A percentile compares a stretch with the other conserved stretches of the same genome.
phyloP scores from a whole-genome alignment of 2,888 invertebrate species.

The Lithophane leautieri region DNA sequence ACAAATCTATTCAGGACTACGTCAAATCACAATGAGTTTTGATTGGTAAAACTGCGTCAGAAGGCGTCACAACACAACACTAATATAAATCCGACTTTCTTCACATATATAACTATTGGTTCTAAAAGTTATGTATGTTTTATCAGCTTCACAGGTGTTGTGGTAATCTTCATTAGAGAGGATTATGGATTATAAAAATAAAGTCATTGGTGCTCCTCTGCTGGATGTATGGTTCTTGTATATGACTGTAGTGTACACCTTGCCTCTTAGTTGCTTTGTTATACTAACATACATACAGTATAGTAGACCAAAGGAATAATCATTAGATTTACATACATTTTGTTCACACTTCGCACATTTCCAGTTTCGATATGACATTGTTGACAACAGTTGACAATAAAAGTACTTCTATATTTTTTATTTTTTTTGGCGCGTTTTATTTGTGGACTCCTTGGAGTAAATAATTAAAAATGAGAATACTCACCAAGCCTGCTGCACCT shows the following conservation, averaged over 20 bases:
- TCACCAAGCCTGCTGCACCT: constrained; percentile 83
- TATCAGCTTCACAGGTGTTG: not conserved
- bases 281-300: not conserved
- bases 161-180: not conserved
- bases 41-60: no score
- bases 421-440: not conserved
- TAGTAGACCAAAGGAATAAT: not conserved
- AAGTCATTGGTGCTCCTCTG: not conserved
- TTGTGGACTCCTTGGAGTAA: constrained; percentile 11
- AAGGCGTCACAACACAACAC: no score
- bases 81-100: no score
- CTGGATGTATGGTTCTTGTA: not conserved
- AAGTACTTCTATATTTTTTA: not conserved
- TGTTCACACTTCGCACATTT: constrained; percentile 18
- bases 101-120: not conserved
- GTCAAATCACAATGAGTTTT: no score
- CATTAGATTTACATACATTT: constrained; percentile 25
- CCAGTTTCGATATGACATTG: constrained; percentile 32
- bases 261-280: not conserved
- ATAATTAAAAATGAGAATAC: constrained; percentile 47
- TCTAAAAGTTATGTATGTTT: not conserved
- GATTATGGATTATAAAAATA: not conserved
- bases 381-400: constrained; percentile 15
- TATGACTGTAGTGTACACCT: not conserved
- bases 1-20: no score